A percentile compares a stretch with the other conserved stretches of the same genome.
Evolutionary conservation across 2,113 vertebrate species (phyloP).

Genomic region (Stigmatopora argus): DNA sequence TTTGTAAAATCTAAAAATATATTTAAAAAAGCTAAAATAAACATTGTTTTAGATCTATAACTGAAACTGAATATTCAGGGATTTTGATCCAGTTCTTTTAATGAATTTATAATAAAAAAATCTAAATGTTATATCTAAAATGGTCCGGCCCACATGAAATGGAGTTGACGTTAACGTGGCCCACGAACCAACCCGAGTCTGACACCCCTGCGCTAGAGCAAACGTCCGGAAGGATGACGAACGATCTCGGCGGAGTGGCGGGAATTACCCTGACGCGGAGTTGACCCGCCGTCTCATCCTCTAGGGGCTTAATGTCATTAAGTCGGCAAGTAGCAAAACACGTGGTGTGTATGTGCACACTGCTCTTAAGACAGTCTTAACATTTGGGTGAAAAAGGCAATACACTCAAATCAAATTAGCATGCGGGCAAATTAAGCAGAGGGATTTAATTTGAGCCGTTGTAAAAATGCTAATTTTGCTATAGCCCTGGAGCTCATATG

Average conservation of each 20-base stretch:
- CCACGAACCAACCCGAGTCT: too few species aligned
- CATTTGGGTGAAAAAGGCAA: conserved; percentile 33
- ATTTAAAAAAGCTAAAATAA: too few species aligned
- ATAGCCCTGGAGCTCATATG: conserved; percentile 68
- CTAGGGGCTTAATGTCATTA: conserved; percentile 15
- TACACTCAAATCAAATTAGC: conserved; percentile 71
- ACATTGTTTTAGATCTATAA: too few species aligned
- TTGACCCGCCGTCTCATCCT: conserved; percentile 40
- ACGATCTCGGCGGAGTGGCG: conserved; percentile 39
- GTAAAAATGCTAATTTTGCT: conserved; percentile 73
- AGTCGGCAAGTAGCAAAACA: neutral
- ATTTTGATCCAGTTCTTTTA: too few species aligned
- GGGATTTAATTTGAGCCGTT: conserved; percentile 75
- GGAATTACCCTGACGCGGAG: conserved; percentile 53
- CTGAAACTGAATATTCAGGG: too few species aligned
- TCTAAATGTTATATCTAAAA: too few species aligned
- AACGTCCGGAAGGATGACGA: conserved; percentile 62
- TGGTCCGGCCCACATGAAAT: too few species aligned
- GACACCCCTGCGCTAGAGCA: conserved; percentile 43
- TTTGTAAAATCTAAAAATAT: too few species aligned
- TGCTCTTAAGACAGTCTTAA: conserved; percentile 32
- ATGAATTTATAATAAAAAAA: too few species aligned
- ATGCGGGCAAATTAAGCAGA: conserved; percentile 71
- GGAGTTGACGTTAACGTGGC: too few species aligned
- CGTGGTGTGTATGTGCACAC: neutral